Evolutionary conservation across 2,113 vertebrate genomes (phyloP), one percentile per base, ranked within the genome.

Genomic region (Oreotrochilus melanogaster): DNA sequence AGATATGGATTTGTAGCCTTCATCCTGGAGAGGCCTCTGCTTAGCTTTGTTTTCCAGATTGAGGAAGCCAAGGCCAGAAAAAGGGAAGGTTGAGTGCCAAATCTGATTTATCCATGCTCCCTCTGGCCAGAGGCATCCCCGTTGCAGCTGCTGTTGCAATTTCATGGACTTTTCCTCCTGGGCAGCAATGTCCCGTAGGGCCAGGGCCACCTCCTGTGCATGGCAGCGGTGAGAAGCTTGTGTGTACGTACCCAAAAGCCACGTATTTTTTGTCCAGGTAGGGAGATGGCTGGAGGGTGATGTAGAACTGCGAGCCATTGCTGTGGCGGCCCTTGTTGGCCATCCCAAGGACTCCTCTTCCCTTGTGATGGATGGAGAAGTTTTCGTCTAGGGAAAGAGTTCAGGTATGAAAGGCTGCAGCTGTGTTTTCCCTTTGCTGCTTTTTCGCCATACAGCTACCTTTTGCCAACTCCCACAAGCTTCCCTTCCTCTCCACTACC

Each of bases 221-320:
- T 7, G 14, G 27, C 48, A 33, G 43, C 4, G 23, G 24, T 1
- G 3, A 31, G 31, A 35, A 17, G 11, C 28, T 30, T n/a, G 23
- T 48, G 45, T 6, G 6, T 87, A 98, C 98, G 12, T 97, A 99
- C 99, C 99, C 99, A 91, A 99, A 99, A 78, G 99, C 99, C 64
- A 99, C 98, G 3, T 98, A 98, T 95, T 98, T 99, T 96, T 76
- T 97, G 91, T 99, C 98, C 97, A 99, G 96, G 96, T 99, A 98
- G 21, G 93, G 96, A 21, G 97, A 71, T 74, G 99, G 93, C 93
- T 99, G 98, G n/a, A 99, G 96, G 24, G 98, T 99, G 96, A 99
- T 98, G 90, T 99, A 99, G 96, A 99, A 99, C 92, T 99, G 98
- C 3, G 98, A 99, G 43, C 95, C 97, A 4, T 99, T 99, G 89